These are phyloP conservation scores for pig (Sus scrofa) DNA, from an alignment of 2,113 vertebrate genomes.

Conservation along the genomic window DNA sequence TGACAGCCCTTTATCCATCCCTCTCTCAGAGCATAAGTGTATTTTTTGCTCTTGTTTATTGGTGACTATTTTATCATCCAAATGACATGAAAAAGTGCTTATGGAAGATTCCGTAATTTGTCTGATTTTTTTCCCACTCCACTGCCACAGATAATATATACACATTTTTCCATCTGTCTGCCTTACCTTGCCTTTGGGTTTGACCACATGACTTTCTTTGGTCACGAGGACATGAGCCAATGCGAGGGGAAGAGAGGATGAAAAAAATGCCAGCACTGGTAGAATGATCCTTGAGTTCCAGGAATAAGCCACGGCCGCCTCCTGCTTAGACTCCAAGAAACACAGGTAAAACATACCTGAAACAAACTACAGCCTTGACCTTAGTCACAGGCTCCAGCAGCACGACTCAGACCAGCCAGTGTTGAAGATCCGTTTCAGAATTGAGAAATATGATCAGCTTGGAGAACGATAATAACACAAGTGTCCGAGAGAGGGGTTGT, in stretches of 20 bases:
- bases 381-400: background rate
- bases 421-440: background rate
- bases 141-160: too few species aligned
- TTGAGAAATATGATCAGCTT: background rate
- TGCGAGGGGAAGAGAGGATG: background rate
- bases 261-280: background rate
- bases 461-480: background rate
- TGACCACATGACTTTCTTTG: too few species aligned
- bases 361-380: fast-evolving
- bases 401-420: background rate
- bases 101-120: background rate
- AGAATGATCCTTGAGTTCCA: background rate
- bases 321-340: background rate
- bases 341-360: fast-evolving
- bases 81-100: background rate
- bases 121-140: background rate
- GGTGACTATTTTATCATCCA: background rate
- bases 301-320: background rate
- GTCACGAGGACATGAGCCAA: too few species aligned
- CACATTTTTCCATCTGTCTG: background rate
- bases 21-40: background rate
- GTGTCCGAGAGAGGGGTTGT: fast-evolving
- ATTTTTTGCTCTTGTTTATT: background rate
- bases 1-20: background rate
- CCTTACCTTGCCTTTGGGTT: too few species aligned